Conservation (phyloP, 1,140 invertebrate species). For the Lepidotrigona ventralis region DNA sequence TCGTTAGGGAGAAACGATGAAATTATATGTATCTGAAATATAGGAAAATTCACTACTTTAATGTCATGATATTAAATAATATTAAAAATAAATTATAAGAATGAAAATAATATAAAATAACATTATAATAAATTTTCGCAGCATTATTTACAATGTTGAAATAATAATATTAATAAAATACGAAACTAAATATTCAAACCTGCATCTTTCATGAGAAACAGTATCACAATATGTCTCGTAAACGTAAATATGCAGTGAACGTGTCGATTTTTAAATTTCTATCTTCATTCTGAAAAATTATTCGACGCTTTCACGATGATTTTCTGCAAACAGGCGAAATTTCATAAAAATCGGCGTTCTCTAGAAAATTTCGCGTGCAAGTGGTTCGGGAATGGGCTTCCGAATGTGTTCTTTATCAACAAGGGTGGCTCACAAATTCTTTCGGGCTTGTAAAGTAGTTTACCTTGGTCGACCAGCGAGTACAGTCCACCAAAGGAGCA, state of each 20-base stretch:
- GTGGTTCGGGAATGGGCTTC: too few relatives aligned
- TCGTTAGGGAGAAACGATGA: too few relatives aligned
- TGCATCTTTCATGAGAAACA: neutral
- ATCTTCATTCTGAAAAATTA: neutral
- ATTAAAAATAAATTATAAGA: too few relatives aligned
- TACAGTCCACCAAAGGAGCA: neutral
- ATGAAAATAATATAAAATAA: too few relatives aligned
- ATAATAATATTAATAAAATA: too few relatives aligned
- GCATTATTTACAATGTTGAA: too few relatives aligned
- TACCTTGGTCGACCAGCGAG: neutral
- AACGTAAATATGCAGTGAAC: neutral
- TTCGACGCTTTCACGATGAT: neutral
- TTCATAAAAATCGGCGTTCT: neutral
- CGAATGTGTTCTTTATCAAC: constrained; percentile 9
- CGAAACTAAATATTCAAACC: too few relatives aligned
- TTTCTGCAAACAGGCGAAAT: neutral
- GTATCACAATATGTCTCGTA: neutral
- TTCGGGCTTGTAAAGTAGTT: neutral
- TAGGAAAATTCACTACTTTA: too few relatives aligned
- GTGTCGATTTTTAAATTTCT: neutral
- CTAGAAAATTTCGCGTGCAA: neutral
- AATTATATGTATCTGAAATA: too few relatives aligned
- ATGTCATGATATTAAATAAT: too few relatives aligned
- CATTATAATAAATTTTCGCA: neutral
- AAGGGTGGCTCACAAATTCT: neutral